Conservation (phyloP, 2,113 vertebrate genomes). For the Amblyopsis rosae region DNA sequence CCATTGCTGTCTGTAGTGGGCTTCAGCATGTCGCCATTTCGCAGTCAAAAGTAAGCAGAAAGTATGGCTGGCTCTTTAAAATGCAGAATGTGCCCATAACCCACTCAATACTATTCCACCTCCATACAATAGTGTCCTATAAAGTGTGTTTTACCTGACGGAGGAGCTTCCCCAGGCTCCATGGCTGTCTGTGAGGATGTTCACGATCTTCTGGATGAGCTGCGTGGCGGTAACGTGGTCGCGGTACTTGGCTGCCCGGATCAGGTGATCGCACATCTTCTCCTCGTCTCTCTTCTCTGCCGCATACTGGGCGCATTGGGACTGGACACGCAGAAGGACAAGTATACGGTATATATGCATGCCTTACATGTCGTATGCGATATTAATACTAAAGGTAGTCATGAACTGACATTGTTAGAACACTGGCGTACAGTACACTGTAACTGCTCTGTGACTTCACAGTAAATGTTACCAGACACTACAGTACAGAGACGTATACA, state of each 20-base stretch:
- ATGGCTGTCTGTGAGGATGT: constrained; percentile 95
- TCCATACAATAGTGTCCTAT: not conserved
- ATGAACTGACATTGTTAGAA: no score
- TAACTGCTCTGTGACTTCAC: not conserved
- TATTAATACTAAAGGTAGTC: no score
- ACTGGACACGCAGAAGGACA: constrained; percentile 72
- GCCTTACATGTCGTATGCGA: not conserved
- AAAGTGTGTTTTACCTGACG: constrained; percentile 77
- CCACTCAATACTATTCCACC: not conserved
- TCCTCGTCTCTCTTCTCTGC: constrained; percentile 96
- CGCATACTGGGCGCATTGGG: constrained; percentile 91
- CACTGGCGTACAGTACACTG: no score
- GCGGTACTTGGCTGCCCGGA: constrained; percentile 92
- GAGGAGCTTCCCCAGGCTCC: constrained; percentile 92
- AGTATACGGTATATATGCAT: not conserved
- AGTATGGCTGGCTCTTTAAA: no score
- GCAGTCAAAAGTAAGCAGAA: no score
- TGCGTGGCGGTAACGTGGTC: constrained; percentile 96
- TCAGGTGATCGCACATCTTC: constrained; percentile 98
- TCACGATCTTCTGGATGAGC: constrained; percentile 95
- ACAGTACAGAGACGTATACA: constrained; percentile 4
- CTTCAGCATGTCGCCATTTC: no score
- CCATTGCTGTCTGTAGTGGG: no score
- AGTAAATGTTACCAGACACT: not conserved
- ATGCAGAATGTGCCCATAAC: no score